A percentile compares a stretch with the other conserved stretches of the same genome.
Evolutionary conservation across 2,888 invertebrate genomes (phyloP).

Genomic region (Latrodectus elegans): DNA sequence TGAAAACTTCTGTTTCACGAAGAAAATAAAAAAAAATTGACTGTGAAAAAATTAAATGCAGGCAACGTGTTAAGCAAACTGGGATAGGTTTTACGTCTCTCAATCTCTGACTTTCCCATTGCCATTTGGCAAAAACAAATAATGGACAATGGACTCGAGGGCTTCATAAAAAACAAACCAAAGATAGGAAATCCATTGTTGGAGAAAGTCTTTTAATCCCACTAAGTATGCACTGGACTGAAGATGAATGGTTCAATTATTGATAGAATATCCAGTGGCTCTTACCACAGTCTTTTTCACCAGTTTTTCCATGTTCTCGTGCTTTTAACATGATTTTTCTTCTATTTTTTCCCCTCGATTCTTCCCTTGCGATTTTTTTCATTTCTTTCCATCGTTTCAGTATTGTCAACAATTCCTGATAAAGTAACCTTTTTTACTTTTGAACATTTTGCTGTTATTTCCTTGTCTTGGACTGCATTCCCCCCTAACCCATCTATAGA

Average conservation of each 20-base stretch:
- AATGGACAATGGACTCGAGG: constrained; percentile 55
- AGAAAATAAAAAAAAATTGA: no score
- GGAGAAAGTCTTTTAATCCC: constrained; percentile 66
- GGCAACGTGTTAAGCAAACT: not conserved
- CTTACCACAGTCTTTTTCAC: constrained; percentile 55
- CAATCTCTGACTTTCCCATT: constrained; percentile 27
- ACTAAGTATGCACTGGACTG: constrained; percentile 65
- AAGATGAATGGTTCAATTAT: constrained; percentile 66
- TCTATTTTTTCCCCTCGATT: constrained; percentile 12
- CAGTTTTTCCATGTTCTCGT: constrained; percentile 61
- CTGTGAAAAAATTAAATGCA: not conserved
- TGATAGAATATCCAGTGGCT: constrained; percentile 65
- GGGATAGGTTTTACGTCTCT: not conserved
- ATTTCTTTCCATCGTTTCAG: constrained; percentile 27
- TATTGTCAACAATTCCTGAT: constrained; percentile 60
- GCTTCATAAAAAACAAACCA: constrained; percentile 51
- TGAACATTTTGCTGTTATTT: constrained; percentile 47
- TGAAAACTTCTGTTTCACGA: no score
- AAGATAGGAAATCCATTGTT: constrained; percentile 58
- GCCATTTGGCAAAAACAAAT: constrained; percentile 35
- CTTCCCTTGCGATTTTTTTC: constrained; percentile 20
- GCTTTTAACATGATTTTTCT: constrained; percentile 62
- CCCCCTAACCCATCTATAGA: constrained; percentile 18
- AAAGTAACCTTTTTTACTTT: constrained; percentile 39
- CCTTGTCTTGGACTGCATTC: constrained; percentile 14